Percentiles rank a stretch among this genome's conserved stretches.
Evolutionary conservation across 30 jellyfish, hydroid and myxozoan species (phyloP).

Genomic region (Aurelia sp.): DNA sequence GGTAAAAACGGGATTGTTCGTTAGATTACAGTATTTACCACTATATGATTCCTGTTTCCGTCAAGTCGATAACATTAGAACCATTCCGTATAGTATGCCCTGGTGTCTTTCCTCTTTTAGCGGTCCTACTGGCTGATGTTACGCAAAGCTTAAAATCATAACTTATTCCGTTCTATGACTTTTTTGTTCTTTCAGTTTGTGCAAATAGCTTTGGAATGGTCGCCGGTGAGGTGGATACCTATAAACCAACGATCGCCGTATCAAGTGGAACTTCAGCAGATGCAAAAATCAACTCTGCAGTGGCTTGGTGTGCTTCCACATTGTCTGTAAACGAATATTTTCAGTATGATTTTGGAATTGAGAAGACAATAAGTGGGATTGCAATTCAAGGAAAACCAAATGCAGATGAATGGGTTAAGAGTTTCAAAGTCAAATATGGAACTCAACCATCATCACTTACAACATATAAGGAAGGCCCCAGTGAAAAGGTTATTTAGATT

Average conservation of each 20-base stretch:
- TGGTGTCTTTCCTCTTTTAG: no score
- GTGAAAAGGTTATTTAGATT: constrained; percentile 28
- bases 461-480: constrained; percentile 43
- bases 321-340: constrained; percentile 8
- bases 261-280: constrained; percentile 39
- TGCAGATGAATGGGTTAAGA: constrained; percentile 46
- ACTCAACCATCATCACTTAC: constrained; percentile 17
- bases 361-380: constrained; percentile 50
- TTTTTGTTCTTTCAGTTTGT: constrained; percentile 9
- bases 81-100: no score
- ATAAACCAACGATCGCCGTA: constrained; percentile 37
- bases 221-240: constrained; percentile 39
- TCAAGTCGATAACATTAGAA: no score
- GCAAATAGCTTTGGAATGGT: constrained; percentile 57
- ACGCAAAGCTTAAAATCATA: neutral
- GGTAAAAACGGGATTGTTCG: no score
- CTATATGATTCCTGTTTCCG: no score
- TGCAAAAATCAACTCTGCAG: constrained; percentile 22
- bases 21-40: no score
- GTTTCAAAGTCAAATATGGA: constrained; percentile 41
- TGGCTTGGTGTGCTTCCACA: constrained; percentile 56
- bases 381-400: constrained; percentile 68
- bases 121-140: no score
- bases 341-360: constrained; percentile 39
- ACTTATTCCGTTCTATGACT: neutral